Conservation (phyloP, 2,797 vertebrate species). For the Onychomys torridus region DNA sequence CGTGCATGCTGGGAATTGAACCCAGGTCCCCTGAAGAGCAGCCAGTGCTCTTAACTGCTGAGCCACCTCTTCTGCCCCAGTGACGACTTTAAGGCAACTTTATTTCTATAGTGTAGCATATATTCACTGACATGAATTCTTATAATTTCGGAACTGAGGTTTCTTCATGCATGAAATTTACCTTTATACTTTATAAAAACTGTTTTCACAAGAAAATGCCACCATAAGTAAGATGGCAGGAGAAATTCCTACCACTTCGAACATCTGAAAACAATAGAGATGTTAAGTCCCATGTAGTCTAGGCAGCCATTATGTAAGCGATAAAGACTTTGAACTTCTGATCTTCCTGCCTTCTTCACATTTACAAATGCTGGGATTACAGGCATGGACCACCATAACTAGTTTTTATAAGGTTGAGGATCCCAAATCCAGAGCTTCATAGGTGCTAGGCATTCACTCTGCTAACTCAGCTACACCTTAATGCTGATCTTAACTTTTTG, state of each 20-base stretch:
- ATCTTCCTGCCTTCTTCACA: background rate
- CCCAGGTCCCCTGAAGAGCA: background rate
- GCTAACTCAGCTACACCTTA: background rate
- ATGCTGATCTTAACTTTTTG: background rate
- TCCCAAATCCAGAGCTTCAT: background rate
- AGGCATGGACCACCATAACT: background rate
- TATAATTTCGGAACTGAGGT: slow-evolving; percentile 34
- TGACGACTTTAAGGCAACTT: background rate
- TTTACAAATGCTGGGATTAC: background rate
- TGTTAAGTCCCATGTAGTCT: background rate
- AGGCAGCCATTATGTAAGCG: background rate
- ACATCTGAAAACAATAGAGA: slow-evolving; percentile 18
- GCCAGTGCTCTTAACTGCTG: background rate
- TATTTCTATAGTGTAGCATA: background rate
- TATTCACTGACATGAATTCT: background rate
- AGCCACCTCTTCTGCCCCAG: background rate
- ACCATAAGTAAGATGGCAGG: background rate
- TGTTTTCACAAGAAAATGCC: slow-evolving; percentile 36
- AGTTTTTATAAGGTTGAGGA: background rate
- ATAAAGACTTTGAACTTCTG: background rate
- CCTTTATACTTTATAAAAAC: background rate
- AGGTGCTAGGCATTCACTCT: background rate
- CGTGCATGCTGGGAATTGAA: background rate
- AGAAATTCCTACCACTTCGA: slow-evolving; percentile 9
- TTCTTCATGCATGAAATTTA: slow-evolving; percentile 46